Conservation (phyloP, 2,113 vertebrate genomes). For the Sprattus sprattus region DNA sequence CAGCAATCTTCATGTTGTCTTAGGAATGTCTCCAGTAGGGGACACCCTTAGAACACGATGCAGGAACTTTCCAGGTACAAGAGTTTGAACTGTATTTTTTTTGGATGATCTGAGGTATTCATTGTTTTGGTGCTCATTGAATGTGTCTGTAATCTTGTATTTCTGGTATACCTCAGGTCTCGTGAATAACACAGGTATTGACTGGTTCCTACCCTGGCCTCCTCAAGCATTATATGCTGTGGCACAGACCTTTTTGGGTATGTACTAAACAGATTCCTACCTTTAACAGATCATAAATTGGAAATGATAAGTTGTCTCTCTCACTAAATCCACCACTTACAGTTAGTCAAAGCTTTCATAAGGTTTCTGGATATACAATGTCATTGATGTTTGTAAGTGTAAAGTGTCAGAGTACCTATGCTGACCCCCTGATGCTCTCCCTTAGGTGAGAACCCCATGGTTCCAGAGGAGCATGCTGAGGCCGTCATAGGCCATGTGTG, state of each 20-base stretch:
- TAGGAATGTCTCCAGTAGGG: conserved; percentile 92
- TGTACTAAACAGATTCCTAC: conserved; percentile 37
- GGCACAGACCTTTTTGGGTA: conserved; percentile 87
- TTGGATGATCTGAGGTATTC: not conserved
- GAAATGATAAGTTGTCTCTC: not conserved
- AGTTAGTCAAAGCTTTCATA: not conserved
- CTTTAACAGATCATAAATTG: not conserved
- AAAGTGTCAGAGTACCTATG: not conserved
- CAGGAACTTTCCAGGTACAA: conserved; percentile 91
- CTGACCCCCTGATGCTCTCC: not conserved
- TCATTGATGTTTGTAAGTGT: not conserved
- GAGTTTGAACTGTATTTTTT: conserved; percentile 9
- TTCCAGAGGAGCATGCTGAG: conserved; percentile 67
- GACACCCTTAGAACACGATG: conserved; percentile 87
- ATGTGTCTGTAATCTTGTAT: conserved; percentile 25
- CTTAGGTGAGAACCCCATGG: conserved; percentile 75
- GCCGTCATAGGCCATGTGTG: conserved; percentile 81
- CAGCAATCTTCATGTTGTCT: conserved; percentile 88
- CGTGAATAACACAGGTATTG: conserved; percentile 95
- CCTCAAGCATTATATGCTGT: conserved; percentile 87
- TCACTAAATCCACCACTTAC: not conserved
- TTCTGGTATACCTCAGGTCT: conserved; percentile 74
- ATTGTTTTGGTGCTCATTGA: not conserved
- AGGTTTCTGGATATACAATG: not conserved
- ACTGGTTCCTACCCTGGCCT: conserved; percentile 97